Base-by-base conservation (phyloP, 2,797 vertebrate genomes). In the Acomys russatus region DNA sequence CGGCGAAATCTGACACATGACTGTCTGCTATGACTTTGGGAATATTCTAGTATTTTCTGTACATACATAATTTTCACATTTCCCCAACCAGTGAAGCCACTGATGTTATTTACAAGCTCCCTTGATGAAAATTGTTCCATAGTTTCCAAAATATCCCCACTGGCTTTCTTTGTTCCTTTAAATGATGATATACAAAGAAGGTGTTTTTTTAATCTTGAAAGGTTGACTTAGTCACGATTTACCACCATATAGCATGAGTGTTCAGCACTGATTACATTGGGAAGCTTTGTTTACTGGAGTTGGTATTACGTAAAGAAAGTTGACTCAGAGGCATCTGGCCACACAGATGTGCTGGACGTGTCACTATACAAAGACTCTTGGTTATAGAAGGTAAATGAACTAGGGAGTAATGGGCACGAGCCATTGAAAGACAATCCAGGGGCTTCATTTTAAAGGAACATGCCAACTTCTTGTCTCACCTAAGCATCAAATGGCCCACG, bases 371-470 rank as follows among this genome's bases (percentile, higher is more conserved):
- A 12, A 90, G 56, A 74, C 11, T 90, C 66, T 78, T 38, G 2
- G 18, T 76, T 49, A 49, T 17, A 77, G 1, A 15, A 22, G 73
- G n/a, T 49, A 70, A 51, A 94, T 56, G 15, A 70, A 83, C 54
- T 33, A 87, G 74, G 74, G 17, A 92, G 56, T 44, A 22, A 84
- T 18, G 14, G 33, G 73, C 56, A 71, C 20, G 70, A 84, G n/a
- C 35, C 90, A 61, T 4, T 68, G 33, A 87, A 51, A 87, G 54
- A 85, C 63, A 89, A 93, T 33, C n/a, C 28, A 73, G 79, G 14
- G 66, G 73, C 88, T 91, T 74, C 5, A 73, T 91, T 93, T 92
- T 86, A 91, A 92, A 59, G 22, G 78, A 71, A 93, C 90, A 33
- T 83, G 35, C 70, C 70, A 93, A 86, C 5, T 18, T 90, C 54